A percentile compares a stretch with the other conserved stretches of the same genome.
Evolutionary conservation across 2,888 invertebrate genomes (phyloP).

Genomic region (Ormyrus labotus): DNA sequence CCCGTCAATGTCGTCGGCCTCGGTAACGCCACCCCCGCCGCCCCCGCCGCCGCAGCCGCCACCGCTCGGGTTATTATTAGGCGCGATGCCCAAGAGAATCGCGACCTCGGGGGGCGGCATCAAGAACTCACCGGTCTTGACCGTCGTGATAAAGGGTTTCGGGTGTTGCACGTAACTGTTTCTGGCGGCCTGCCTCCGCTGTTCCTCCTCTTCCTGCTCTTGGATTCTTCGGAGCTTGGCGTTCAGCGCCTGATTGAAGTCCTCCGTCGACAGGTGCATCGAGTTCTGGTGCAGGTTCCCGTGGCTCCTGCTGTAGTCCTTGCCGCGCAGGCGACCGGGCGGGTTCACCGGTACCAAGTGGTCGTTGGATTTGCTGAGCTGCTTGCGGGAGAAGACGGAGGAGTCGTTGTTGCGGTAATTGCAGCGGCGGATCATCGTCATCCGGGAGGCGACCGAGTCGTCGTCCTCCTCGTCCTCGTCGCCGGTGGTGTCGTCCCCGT

Average conservation of each 20-base stretch:
- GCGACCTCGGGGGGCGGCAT: conserved; percentile 87
- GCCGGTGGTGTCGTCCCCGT: conserved; percentile 58
- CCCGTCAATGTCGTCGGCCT: conserved; percentile 60
- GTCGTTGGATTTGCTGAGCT: conserved; percentile 70
- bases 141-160: conserved; percentile 87
- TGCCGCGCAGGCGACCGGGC: conserved; percentile 65
- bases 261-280: conserved; percentile 75
- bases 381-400: conserved; percentile 64
- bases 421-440: conserved; percentile 56
- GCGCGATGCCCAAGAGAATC: conserved; percentile 80
- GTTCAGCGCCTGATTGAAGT: conserved; percentile 84
- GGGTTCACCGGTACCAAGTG: conserved; percentile 61
- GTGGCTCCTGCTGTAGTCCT: conserved; percentile 68
- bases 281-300: conserved; percentile 62
- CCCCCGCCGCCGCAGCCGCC: conserved; percentile 56
- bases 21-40: background rate
- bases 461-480: conserved; percentile 41
- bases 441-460: conserved; percentile 57
- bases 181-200: conserved; percentile 56
- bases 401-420: conserved; percentile 58
- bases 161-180: conserved; percentile 58
- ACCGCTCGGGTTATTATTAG: conserved; percentile 50
- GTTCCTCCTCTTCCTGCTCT: conserved; percentile 77
- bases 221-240: conserved; percentile 84
- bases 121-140: conserved; percentile 86